A percentile compares a stretch with the other conserved stretches of the same genome.
Evolutionary conservation across 2,113 vertebrate species (phyloP).

Genomic region (Urocolius indicus): DNA sequence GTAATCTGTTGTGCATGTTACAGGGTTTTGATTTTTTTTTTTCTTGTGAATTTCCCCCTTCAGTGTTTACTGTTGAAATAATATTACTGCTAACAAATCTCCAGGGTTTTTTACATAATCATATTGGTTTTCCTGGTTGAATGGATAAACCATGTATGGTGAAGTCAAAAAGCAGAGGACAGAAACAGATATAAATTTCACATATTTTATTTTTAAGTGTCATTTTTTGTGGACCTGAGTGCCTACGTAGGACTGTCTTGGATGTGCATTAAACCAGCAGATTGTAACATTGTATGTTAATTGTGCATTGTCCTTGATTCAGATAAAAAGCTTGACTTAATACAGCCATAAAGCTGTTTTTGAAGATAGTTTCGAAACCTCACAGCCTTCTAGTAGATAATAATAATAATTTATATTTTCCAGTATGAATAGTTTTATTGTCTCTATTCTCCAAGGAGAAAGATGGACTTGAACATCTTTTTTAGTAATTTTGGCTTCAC

Average conservation of each 20-base stretch:
- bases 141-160: background rate
- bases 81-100: background rate
- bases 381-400: conserved; percentile 22
- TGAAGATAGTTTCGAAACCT: conserved; percentile 13
- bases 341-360: conserved; percentile 38
- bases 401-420: conserved; percentile 56
- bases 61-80: background rate
- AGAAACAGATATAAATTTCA: background rate
- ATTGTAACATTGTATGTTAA: background rate
- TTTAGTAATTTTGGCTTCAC: conserved; percentile 31
- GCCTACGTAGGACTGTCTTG: background rate
- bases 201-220: background rate
- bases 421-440: conserved; percentile 32
- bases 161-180: background rate
- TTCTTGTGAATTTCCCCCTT: background rate
- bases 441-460: background rate
- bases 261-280: background rate
- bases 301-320: conserved; percentile 10
- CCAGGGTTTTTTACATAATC: background rate
- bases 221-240: background rate
- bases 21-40: accelerated
- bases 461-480: conserved; percentile 27
- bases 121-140: background rate
- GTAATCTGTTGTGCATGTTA: background rate
- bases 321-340: conserved; percentile 17